phyloP scores from a whole-genome alignment of 2,888 invertebrate genomes.

The Alviniconcha strummeri region DNA sequence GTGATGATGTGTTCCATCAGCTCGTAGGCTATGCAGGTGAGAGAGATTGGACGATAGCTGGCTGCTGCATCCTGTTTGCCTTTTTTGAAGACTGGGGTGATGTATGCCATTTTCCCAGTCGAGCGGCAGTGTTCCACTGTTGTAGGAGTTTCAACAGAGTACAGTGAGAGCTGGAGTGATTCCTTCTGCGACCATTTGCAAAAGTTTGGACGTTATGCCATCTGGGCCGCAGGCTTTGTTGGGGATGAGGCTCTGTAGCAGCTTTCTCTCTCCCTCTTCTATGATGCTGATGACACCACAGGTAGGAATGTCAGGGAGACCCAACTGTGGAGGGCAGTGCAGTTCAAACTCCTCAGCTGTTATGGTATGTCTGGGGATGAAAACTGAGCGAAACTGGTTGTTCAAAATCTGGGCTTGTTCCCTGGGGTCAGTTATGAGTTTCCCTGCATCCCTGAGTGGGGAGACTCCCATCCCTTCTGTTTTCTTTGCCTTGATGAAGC shows the following conservation, averaged over 20 bases:
- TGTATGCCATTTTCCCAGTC: not conserved
- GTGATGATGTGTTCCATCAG: no score
- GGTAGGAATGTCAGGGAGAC: not conserved
- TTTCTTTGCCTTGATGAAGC: not conserved
- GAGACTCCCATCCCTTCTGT: not conserved
- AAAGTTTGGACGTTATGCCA: not conserved
- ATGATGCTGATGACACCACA: constrained; percentile 1
- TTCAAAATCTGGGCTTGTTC: constrained; percentile 4
- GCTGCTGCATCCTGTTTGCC: no score
- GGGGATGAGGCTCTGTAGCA: not conserved
- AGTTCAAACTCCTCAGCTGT: no score
- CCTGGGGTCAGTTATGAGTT: not conserved
- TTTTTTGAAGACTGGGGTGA: no score
- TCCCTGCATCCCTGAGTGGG: not conserved
- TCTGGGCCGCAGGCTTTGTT: not conserved
- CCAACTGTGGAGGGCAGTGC: not conserved
- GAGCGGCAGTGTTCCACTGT: not conserved
- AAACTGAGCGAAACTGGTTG: not conserved
- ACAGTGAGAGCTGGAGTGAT: not conserved
- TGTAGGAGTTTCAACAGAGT: not conserved
- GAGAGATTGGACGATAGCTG: no score
- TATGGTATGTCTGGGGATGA: not conserved
- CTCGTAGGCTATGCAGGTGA: no score
- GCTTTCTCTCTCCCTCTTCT: not conserved
- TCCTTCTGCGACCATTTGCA: not conserved